Evolutionary conservation across 92 coral and sea anemone species (phyloP), one percentile per base, ranked within the genome.

Genomic region (Epizoanthus rinbou): DNA sequence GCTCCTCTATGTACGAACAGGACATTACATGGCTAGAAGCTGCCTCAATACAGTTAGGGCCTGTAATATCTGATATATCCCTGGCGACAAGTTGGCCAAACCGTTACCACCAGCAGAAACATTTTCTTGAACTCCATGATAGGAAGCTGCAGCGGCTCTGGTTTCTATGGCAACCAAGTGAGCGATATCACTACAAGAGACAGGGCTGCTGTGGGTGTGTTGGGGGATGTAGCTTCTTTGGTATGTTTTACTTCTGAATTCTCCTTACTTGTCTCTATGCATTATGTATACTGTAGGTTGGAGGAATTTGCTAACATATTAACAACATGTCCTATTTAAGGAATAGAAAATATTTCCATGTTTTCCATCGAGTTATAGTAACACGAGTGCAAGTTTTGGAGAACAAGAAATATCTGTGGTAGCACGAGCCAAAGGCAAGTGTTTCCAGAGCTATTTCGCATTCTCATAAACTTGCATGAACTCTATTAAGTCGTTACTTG

Each of bases 211-310:
- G 99, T 67, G 99, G 97, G 41, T 97, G 99, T 69, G 83, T 91
- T 5, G 99, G 99, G 1, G 99, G 99, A 1, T 94, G 99, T 41
- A 97, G 93, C 91, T 97, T 97, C 87, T 97, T 97, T 33, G 99
- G 99, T 62, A 93, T 85, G 71, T 17, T 33, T n/a, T 15, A 11
- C 33, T 54, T 4, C 19, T 65, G 7, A 1, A 22, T 65, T 65
- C 71, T 65, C 71, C 71, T 3, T 33, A 33, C 73, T 41, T 67
- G 24, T 25, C n/a, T 66, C 47, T 7, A 11, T 66, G n/a, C 4
- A 13, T 31, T 66, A 28, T 19, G 6, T 66, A 33, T 28, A 11
- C 54, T 1, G 3, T 13, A 50, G 16, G 11, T 50, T 50, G 14
- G 16, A 11, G 7, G 14, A 47, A 7, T 47, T 47, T 47, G 53